phyloP scores from a whole-genome alignment of 2,797 vertebrate species.

The Alauda arvensis region DNA sequence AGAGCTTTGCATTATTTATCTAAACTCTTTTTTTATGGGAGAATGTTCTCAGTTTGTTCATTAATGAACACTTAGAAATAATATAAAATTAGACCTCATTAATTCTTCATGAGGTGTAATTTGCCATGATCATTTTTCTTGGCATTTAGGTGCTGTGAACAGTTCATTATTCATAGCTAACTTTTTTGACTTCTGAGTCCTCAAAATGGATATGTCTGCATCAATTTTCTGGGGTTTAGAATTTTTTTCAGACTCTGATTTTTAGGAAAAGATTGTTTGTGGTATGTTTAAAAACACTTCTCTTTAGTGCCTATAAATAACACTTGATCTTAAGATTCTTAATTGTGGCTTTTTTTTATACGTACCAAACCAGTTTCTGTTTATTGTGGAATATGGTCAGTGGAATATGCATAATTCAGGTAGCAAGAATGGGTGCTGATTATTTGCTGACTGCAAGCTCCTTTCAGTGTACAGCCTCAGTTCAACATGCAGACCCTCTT shows the following conservation, averaged over 20 bases:
- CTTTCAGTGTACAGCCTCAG: neutral
- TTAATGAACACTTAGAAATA: conserved; percentile 68
- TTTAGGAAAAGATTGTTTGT: neutral
- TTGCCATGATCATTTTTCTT: conserved; percentile 58
- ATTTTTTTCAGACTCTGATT: neutral
- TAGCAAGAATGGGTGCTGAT: neutral
- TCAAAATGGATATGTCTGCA: conserved; percentile 25
- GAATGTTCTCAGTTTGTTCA: conserved; percentile 54
- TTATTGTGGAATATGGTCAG: neutral
- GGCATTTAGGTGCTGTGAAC: conserved; percentile 62
- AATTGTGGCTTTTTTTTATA: neutral
- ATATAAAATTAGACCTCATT: conserved; percentile 68
- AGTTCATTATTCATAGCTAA: conserved; percentile 41
- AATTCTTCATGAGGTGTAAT: conserved; percentile 62
- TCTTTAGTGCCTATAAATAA: neutral
- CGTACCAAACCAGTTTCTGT: neutral
- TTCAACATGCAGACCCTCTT: neutral
- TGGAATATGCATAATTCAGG: neutral
- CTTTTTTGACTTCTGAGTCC: conserved; percentile 32
- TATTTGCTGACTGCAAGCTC: neutral
- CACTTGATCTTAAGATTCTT: neutral
- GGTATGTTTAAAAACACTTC: neutral
- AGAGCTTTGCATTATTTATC: conserved; percentile 62
- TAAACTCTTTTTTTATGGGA: conserved; percentile 36
- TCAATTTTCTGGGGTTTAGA: neutral